Percentiles rank a stretch among this genome's conserved stretches.
These are phyloP conservation scores for Zaprionus nigranus DNA, from an alignment of 1,140 invertebrate genomes.

Conservation along the genomic window DNA sequence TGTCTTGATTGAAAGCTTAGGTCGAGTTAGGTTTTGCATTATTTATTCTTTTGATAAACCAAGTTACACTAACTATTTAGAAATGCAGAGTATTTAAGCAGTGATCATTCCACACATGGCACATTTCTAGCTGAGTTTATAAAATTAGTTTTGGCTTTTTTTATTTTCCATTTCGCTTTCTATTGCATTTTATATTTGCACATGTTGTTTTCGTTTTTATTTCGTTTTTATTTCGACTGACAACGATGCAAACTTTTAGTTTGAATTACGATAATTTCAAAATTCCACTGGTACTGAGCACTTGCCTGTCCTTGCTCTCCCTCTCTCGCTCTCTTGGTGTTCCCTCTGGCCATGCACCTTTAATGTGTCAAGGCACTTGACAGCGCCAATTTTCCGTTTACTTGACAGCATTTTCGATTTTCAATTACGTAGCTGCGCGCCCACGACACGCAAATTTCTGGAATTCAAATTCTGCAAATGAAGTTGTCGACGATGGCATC, in stretches of 20 bases:
- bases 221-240: too few species aligned
- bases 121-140: background rate
- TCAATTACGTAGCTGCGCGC: constrained; percentile 53
- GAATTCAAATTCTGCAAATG: constrained; percentile 16
- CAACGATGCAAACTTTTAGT: constrained; percentile 7
- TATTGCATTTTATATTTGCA: constrained; percentile 55
- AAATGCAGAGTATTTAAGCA: background rate
- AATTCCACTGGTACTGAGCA: constrained; percentile 25
- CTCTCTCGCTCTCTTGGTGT: background rate
- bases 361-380: constrained; percentile 66
- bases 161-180: constrained; percentile 11
- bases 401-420: constrained; percentile 69
- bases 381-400: constrained; percentile 61
- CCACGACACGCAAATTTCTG: constrained; percentile 30
- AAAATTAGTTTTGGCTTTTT: background rate
- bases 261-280: constrained; percentile 63
- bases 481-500: constrained; percentile 2
- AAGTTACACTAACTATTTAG: too few species aligned
- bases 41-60: too few species aligned
- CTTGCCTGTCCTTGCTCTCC: constrained; percentile 35
- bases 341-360: constrained; percentile 9
- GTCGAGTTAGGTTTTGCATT: too few species aligned
- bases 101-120: background rate
- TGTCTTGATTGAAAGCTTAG: too few species aligned
- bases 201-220: constrained; percentile 14